phyloP scores from a whole-genome alignment of 2,113 vertebrate genomes.

The Tympanuchus pallidicinctus region DNA sequence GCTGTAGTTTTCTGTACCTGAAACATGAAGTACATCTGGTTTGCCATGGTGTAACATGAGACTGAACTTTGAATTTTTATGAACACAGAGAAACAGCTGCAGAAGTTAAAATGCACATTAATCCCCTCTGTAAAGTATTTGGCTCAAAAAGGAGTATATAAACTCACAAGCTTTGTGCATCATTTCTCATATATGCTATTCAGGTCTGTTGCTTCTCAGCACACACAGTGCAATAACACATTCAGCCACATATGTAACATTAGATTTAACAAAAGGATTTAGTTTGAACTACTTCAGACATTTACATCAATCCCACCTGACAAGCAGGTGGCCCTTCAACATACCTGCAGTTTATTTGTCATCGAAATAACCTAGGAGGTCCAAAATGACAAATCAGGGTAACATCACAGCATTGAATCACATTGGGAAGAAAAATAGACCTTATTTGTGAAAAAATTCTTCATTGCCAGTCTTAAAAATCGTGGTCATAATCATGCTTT shows the following conservation, averaged over 20 bases:
- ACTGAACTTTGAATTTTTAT: constrained; percentile 10
- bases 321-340: constrained; percentile 1
- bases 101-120: constrained; percentile 37
- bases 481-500: not conserved
- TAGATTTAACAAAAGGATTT: not conserved
- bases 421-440: not conserved
- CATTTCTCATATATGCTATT: not conserved
- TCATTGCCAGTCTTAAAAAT: not conserved
- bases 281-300: not conserved
- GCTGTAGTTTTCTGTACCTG: not conserved
- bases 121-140: constrained; percentile 23
- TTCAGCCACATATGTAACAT: not conserved
- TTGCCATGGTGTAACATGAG: constrained; percentile 4
- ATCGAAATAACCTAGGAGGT: not conserved
- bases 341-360: constrained; percentile 36
- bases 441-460: not conserved
- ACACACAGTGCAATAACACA: not conserved
- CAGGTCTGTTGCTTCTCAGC: not conserved
- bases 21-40: not conserved
- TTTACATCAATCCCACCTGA: not conserved
- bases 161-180: constrained; percentile 41
- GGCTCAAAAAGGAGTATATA: constrained; percentile 34
- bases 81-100: constrained; percentile 59
- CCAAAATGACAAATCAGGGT: not conserved
- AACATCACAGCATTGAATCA: accelerated